Base-by-base conservation (phyloP, 1,140 invertebrate genomes). In the Tribolium madens region DNA sequence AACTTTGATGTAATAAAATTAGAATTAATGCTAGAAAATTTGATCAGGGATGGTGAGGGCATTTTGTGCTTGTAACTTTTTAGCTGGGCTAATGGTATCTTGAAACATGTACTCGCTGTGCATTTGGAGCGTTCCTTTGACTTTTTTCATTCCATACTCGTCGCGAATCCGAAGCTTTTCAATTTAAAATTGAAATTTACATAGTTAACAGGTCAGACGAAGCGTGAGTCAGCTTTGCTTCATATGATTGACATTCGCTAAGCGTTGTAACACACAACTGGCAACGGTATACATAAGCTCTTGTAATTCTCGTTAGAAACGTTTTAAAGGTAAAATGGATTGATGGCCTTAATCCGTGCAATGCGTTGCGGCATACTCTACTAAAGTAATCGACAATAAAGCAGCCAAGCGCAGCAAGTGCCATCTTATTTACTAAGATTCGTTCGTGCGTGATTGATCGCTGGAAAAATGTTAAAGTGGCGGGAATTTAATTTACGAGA, bases 401-500 rank as follows among this genome's bases (percentile, higher is more conserved):
- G 36, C 69, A 71, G 21, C 42, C 31, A 52, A 71, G 69, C 69
- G 69, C 69, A 52, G 36, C 72, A 46, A 57, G 48, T 74, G 50
- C 48, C 72, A 57, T 74, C 50, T 74, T 73, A 52, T 73, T 74
- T 60, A 74, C 72, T 18, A 60, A 36, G 72, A 74, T 57, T 74
- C 72, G 36, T 60, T 74, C 50, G 50, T 36, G 72, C 50, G 72
- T 74, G 47, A 74, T 74, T 74, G 72, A 74, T 74, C 72, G 33
- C 9, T 36, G 72, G 50, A 73, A 53, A 73, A 74, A 50, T 74
- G 72, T 36, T 74, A 36, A 74, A 74, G 52, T 74, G 52, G 72
- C 50, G 50, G 52, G 50, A 74, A 74, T 74, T 74, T 74, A 74
- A 74, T 74, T 74, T 74, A 42, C n/a, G 17, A 60, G 72, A 74